Base-by-base conservation (phyloP, 2,888 invertebrate species). In the Laothoe populi region DNA sequence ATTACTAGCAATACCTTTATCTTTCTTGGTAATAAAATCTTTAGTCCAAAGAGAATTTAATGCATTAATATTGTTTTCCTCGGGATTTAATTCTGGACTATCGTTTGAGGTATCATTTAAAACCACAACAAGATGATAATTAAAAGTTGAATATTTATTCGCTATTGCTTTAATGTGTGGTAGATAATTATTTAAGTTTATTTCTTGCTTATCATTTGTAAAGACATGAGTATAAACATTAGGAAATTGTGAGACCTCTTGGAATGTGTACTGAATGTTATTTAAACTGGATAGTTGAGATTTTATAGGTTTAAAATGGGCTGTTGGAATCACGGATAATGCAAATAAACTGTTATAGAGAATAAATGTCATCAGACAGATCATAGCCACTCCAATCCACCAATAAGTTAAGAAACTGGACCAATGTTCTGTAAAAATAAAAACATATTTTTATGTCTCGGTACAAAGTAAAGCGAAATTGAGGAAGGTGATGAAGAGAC, bases 341-440 rank as follows among this genome's bases (percentile, higher is more conserved):
- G 84, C 77, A 63, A 84, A 73, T 23, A 87, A 65, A 61, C 77
- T 82, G 62, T 87, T 91, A 66, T 91, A 92, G 59, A 90, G 71
- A n/a, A 91, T 70, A 40, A 91, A 85, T 19, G 86, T 81, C 42
- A 79, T 75, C 42, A 92, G 65, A 16, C 79, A 82, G 60, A 91
- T 80, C 88, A 91, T 90, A 42, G 81, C 86, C 69, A 91, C 67
- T 63, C 81, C 86, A 67, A 88, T 75, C 90, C 90, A 92, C 87
- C 85, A 89, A 67, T 86, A 88, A 4, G 77, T 74, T 4, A 88
- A 66, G 48, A 86, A 74, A 59, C 87, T 79, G n/a, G 86, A 78
- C 83, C 88, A 86, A 65, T 90, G 83, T 69, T 84, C 92, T 92
- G 89, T 62, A 88, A 86, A 65, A 0, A 67, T 49, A 63, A 16